Base-by-base conservation (phyloP, 2,113 vertebrate genomes). In the Harpagus bidentatus region DNA sequence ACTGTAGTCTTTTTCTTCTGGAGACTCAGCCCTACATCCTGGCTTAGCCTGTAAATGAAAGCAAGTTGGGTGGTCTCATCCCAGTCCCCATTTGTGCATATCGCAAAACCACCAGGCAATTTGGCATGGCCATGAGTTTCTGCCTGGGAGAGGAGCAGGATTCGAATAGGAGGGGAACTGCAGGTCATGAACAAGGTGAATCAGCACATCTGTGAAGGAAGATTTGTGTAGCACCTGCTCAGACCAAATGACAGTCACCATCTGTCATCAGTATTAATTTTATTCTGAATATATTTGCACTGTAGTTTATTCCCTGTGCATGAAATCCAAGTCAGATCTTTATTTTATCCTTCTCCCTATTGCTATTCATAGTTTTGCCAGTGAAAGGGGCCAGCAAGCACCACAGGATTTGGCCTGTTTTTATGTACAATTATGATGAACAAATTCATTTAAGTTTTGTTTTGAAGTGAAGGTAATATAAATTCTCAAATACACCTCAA, bases 1-100 rank as follows among this genome's bases (percentile, higher is more conserved):
- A 80, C 43, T 69, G 13, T n/a, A 43, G 87, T 78, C 83, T 73
- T 96, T 94, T 97, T 94, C 78, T 84, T 92, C 50, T 79, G 55
- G 91, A 92, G 94, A 72, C 78, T 47, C n/a, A 42, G 76, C 82
- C 85, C 84, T 61, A 59, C 73, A 91, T 91, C 88, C 82, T 80
- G 88, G 91, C 38, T 91, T 88, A 73, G 61, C 69, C 76, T 48
- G 72, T 74, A 88, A 95, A 91, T 61, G 83, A 70, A 83, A 94
- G 96, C 95, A 91, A 96, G 86, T 95, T 96, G 98, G 96, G 97
- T 98, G 98, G 97, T 97, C 97, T 95, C 86, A 53, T 92, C 79
- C 61, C 81, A 91, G 82, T 80, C 74, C 86, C 43, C 63, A 56
- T 96, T 95, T 92, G 93, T 88, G 82, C 65, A 55, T 58, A 84